A percentile compares a stretch with the other conserved stretches of the same genome.
Conservation (phyloP, 2,113 vertebrate genomes). For the Pongo pygmaeus region DNA sequence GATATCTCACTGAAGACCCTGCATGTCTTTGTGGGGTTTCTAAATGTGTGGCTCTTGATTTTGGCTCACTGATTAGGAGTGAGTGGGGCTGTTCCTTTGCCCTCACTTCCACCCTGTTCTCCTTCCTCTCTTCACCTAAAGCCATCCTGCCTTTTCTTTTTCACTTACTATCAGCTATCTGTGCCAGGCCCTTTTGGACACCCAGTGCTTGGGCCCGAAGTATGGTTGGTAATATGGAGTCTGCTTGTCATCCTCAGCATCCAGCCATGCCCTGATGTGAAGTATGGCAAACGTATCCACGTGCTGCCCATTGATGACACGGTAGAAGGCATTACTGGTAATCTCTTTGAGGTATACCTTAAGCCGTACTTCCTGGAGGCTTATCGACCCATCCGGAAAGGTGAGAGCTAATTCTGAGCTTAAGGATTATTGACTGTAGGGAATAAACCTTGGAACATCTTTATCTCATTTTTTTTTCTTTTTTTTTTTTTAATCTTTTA, state of each 20-base stretch:
- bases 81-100: conserved; percentile 34
- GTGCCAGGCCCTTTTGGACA: conserved; percentile 57
- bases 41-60: conserved; percentile 35
- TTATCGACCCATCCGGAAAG: conserved; percentile 99
- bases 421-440: neutral
- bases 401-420: conserved; percentile 78
- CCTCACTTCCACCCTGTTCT: neutral
- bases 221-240: conserved; percentile 67
- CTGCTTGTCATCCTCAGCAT: conserved; percentile 89
- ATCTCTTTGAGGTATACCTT: conserved; percentile 98
- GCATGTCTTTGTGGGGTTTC: neutral
- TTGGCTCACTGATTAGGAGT: conserved; percentile 22
- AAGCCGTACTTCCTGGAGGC: conserved; percentile 99
- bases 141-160: conserved; percentile 72
- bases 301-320: conserved; percentile 99
- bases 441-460: neutral
- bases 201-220: conserved; percentile 44
- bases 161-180: conserved; percentile 62
- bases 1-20: neutral
- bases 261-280: conserved; percentile 99
- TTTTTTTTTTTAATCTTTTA: no score
- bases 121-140: conserved; percentile 66
- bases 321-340: conserved; percentile 98
- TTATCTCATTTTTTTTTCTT: neutral
- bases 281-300: conserved; percentile 98